phyloP scores from a whole-genome alignment of 1,140 invertebrate genomes.

The Monochamus saltuarius region DNA sequence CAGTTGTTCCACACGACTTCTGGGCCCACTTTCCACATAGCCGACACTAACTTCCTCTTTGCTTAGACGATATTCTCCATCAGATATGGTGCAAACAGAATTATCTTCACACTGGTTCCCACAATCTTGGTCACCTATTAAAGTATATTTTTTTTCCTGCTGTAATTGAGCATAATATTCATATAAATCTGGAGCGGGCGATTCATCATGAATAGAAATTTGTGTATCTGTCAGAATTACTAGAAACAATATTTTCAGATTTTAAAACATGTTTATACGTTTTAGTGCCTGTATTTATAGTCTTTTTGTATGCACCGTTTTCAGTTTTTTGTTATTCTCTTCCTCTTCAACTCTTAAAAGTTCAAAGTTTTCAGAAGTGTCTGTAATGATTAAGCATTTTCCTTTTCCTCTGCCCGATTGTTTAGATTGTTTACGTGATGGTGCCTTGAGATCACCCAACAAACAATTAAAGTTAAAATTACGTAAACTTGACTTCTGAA shows the following conservation, averaged over 20 bases:
- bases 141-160: no score
- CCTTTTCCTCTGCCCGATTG: slow-evolving; percentile 1
- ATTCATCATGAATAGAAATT: no score
- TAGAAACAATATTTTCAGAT: neutral
- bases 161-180: slow-evolving; percentile 7
- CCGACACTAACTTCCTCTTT: slow-evolving; percentile 7
- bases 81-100: slow-evolving; percentile 2
- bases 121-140: no score
- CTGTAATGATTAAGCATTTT: slow-evolving; percentile 1
- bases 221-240: slow-evolving; percentile 2
- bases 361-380: slow-evolving; percentile 9
- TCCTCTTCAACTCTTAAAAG: neutral
- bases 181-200: neutral
- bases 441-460: slow-evolving; percentile 7
- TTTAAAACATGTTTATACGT: slow-evolving; percentile 3
- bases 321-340: neutral
- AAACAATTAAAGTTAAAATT: no score
- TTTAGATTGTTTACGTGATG: neutral
- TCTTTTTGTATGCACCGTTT: slow-evolving; percentile 5
- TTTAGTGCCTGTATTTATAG: neutral
- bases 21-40: slow-evolving; percentile 9
- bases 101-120: neutral
- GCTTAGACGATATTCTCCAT: slow-evolving; percentile 1
- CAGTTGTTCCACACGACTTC: slow-evolving; percentile 1
- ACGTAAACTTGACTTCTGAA: no score